Percentiles rank a stretch among this genome's conserved stretches.
These are phyloP conservation scores for Babylonia areolata DNA, from an alignment of 1,140 invertebrate species.

Conservation along the genomic window DNA sequence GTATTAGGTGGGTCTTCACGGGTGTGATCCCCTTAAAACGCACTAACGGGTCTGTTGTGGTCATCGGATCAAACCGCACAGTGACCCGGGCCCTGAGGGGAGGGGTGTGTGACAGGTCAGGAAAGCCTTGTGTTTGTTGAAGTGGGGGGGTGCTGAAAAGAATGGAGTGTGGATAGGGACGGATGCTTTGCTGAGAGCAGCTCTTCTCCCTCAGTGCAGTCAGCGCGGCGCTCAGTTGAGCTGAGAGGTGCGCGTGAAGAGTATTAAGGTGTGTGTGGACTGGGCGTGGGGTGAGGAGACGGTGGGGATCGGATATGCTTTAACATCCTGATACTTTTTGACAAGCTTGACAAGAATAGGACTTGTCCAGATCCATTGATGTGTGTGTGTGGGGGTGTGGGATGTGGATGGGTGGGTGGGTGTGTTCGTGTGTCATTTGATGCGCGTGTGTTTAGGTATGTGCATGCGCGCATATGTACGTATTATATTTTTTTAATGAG, in stretches of 20 bases:
- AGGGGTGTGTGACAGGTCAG: neutral
- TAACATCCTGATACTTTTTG: no score
- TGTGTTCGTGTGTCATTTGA: neutral
- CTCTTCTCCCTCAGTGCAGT: no score
- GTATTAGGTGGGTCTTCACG: conserved; percentile 19
- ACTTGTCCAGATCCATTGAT: neutral
- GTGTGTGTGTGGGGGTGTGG: neutral
- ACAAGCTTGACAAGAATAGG: no score
- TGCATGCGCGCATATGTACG: neutral
- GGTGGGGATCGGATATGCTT: no score
- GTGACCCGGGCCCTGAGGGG: neutral
- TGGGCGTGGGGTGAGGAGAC: no score
- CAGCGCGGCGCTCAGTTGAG: no score
- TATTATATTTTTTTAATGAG: no score
- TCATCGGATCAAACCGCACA: neutral
- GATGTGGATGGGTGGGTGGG: neutral
- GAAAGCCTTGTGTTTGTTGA: neutral
- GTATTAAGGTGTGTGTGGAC: no score
- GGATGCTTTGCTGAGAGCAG: no score
- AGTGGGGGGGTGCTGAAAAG: neutral
- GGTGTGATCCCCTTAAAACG: conserved; percentile 31
- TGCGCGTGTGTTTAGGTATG: neutral
- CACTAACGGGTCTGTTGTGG: conserved; percentile 19
- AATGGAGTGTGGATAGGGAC: no score
- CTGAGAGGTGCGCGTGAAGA: no score